phyloP scores from a whole-genome alignment of 2,888 invertebrate species.

The Acrobasis suavella region DNA sequence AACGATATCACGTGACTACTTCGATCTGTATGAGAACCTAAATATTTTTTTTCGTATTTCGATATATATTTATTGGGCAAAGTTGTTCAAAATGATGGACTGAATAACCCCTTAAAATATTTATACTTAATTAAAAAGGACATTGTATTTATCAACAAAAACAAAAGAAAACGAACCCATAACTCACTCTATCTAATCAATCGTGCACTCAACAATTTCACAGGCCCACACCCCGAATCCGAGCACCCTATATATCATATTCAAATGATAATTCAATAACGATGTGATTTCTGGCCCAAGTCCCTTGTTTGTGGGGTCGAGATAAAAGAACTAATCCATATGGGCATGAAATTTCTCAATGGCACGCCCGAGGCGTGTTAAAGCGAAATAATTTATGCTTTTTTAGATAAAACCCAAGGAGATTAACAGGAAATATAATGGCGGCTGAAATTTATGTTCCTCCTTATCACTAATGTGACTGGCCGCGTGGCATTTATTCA shows the following conservation, averaged over 20 bases:
- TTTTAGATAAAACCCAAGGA: conserved; percentile 56
- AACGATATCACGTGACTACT: too few relatives aligned
- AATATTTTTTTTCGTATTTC: too few relatives aligned
- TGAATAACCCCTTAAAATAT: too few relatives aligned
- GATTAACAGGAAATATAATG: conserved; percentile 72
- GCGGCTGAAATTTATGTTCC: conserved; percentile 66
- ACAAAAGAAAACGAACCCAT: conserved; percentile 38
- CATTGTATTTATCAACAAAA: neutral
- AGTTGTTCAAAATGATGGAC: too few relatives aligned
- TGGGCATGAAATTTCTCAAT: conserved; percentile 67
- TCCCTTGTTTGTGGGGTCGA: conserved; percentile 42
- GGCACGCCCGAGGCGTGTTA: conserved; percentile 62
- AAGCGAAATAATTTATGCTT: conserved; percentile 67
- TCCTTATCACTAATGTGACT: conserved; percentile 61
- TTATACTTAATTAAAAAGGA: too few relatives aligned
- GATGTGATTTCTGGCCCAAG: conserved; percentile 67
- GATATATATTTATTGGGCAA: too few relatives aligned
- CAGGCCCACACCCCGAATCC: conserved; percentile 63
- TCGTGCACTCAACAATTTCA: conserved; percentile 67
- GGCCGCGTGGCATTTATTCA: conserved; percentile 65
- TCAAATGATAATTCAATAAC: conserved; percentile 80
- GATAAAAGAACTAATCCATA: conserved; percentile 69
- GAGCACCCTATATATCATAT: conserved; percentile 72
- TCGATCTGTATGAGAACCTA: too few relatives aligned
- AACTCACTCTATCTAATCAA: conserved; percentile 67